These are phyloP conservation scores for Carcharodon carcharias DNA, from an alignment of 2,797 vertebrate species.

Conservation along the genomic window DNA sequence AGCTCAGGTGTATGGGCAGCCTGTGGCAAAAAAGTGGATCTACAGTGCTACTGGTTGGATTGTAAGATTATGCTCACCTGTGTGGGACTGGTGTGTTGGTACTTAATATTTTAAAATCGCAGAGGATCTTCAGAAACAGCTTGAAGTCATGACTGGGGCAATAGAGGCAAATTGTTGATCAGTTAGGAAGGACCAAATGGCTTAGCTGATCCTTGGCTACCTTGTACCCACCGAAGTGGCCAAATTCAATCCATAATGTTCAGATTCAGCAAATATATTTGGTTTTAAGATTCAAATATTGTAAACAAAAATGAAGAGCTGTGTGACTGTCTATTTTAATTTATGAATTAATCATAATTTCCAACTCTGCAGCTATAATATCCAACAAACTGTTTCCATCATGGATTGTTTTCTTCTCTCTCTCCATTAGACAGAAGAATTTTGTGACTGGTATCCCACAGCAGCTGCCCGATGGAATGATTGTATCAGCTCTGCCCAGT, in stretches of 20 bases:
- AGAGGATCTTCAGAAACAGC: neutral
- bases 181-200: neutral
- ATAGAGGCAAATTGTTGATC: neutral
- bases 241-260: neutral
- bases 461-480: constrained; percentile 89
- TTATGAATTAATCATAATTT: neutral
- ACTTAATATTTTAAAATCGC: neutral
- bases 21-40: neutral
- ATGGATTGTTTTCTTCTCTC: neutral
- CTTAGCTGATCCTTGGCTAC: neutral
- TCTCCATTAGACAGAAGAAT: constrained; percentile 80
- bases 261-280: neutral
- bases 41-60: neutral
- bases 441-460: constrained; percentile 91
- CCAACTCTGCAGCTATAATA: neutral
- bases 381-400: neutral
- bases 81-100: too few species aligned
- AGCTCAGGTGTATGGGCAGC: neutral
- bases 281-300: neutral
- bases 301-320: neutral
- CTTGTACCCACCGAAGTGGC: neutral
- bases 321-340: neutral
- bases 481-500: constrained; percentile 82
- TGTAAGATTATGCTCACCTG: neutral
- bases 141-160: neutral